These are phyloP conservation scores for Dermolepida albohirtum DNA, from an alignment of 2,888 invertebrate species.

Conservation along the genomic window DNA sequence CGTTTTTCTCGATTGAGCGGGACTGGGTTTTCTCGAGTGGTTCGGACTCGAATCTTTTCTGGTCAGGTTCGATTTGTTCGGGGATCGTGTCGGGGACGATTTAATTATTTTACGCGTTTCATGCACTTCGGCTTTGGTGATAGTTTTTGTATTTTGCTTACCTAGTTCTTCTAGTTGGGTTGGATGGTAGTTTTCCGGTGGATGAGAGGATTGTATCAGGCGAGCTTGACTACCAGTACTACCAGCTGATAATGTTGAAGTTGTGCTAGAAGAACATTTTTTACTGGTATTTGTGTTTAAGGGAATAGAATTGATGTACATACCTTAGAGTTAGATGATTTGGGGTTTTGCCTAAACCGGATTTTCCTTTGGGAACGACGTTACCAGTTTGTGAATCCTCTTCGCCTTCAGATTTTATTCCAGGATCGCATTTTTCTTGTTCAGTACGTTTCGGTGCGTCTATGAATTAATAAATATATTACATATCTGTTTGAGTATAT, in stretches of 20 bases:
- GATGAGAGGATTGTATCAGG: constrained; percentile 93
- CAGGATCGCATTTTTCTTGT: constrained; percentile 69
- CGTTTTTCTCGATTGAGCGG: constrained; percentile 52
- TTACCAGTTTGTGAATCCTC: constrained; percentile 79
- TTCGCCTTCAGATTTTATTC: constrained; percentile 89
- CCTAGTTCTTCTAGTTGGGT: constrained; percentile 89
- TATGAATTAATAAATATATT: background rate
- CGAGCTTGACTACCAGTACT: constrained; percentile 94
- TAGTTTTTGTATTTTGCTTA: constrained; percentile 75
- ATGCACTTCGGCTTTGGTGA: constrained; percentile 64
- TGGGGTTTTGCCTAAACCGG: constrained; percentile 87
- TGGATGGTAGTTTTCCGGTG: constrained; percentile 92
- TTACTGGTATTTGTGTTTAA: background rate
- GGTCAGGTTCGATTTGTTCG: constrained; percentile 54
- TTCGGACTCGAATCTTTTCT: constrained; percentile 55
- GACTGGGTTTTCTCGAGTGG: constrained; percentile 58
- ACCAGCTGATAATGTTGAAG: constrained; percentile 92
- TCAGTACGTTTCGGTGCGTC: constrained; percentile 42
- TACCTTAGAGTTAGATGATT: constrained; percentile 91
- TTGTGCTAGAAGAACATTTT: constrained; percentile 74
- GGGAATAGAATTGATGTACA: constrained; percentile 30
- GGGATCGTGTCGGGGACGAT: constrained; percentile 57
- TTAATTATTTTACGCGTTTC: constrained; percentile 50
- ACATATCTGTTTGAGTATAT: no score
- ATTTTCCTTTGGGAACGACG: constrained; percentile 70